Base-by-base conservation (phyloP, 2,113 vertebrate genomes). In the Suricata suricatta region DNA sequence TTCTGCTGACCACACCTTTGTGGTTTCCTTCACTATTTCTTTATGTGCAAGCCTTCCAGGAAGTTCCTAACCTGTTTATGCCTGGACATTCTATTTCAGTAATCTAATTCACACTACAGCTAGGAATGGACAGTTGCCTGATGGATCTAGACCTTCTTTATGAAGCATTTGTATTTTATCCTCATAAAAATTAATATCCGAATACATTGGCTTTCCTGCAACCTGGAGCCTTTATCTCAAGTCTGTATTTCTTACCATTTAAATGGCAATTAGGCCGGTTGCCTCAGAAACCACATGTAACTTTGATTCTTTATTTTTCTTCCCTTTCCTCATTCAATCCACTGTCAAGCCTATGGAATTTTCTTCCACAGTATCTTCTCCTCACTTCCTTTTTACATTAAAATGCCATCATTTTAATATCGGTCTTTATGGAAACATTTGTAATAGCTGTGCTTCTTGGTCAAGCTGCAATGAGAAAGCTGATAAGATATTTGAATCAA, bases 391-490 rank as follows among this genome's bases (percentile, higher is more conserved):
- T 86, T 90, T 77, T 38, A 50, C 33, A 33, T 60, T 90, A 38
- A 95, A 92, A 82, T 86, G 66, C 82, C 64, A 96, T 72, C 44
- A 69, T 97, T 82, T 66, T 81, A 95, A 86, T 85, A 60, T 38
- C 63, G 9, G 47, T 88, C 41, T 95, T 86, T 93, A 64, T 68
- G 74, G 41, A 52, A 79, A 72, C 17, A 68, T 95, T 92, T 92
- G 57, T 44, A 95, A 82, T 52, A 83, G 63, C 21, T 93, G 93
- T 96, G 52, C 69, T 68, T 93, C 63, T 63, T 79, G 52, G 38
- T 69, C 29, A 83, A 96, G 60, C 41, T 93, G 23, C 66, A 92
- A 64, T 88, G 41, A 97, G 12, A 92, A 27, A 27, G 60, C 21
- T 68, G 89, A 89, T 91, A 71, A 89, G 72, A 79, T 8, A 77